Conservation (phyloP, 2,113 vertebrate genomes). For the Fulica atra region DNA sequence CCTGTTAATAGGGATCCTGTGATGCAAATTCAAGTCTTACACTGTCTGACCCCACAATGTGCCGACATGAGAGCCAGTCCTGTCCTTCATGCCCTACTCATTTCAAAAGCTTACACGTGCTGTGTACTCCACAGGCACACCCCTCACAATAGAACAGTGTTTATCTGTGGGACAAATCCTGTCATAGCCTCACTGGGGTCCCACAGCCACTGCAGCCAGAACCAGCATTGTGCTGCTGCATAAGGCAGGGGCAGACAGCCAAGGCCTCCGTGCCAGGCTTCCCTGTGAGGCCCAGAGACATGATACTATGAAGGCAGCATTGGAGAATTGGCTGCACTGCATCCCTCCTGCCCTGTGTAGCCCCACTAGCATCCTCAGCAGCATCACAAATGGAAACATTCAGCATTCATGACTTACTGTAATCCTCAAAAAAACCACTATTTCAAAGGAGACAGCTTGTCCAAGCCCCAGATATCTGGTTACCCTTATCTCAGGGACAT, state of each 20-base stretch:
- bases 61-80: rapidly evolving
- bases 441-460: not conserved
- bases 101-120: not conserved
- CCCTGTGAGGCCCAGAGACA: not conserved
- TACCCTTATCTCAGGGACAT: constrained; percentile 4
- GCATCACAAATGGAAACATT: not conserved
- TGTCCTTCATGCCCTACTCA: not conserved
- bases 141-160: not conserved
- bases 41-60: not conserved
- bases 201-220: not conserved
- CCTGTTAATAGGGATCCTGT: not conserved
- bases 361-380: rapidly evolving
- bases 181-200: not conserved
- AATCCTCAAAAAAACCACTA: not conserved
- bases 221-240: not conserved
- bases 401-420: not conserved
- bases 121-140: not conserved
- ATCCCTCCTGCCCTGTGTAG: not conserved
- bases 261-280: rapidly evolving
- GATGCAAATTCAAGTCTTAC: not conserved
- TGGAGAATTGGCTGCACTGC: rapidly evolving
- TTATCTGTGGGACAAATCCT: not conserved
- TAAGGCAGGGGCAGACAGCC: not conserved
- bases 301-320: rapidly evolving
- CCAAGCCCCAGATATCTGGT: not conserved